Conservation (phyloP, 2,888 invertebrate genomes). For the Sarcophaga rosellei region DNA sequence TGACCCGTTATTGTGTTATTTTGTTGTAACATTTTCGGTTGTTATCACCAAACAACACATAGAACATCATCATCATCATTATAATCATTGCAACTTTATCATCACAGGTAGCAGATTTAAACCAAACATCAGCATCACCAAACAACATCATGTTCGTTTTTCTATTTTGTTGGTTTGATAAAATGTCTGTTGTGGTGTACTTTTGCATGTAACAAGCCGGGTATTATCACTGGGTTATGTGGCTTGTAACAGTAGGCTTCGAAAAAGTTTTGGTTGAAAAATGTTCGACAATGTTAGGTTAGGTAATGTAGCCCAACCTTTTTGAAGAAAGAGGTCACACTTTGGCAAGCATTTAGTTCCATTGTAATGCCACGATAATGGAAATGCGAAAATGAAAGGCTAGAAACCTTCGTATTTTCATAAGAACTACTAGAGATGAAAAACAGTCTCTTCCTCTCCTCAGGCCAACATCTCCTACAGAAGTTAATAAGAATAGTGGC, state of each 20-base stretch:
- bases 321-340: no score
- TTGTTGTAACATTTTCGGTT: slow-evolving; percentile 56
- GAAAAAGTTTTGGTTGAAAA: no score
- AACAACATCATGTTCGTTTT: slow-evolving; percentile 58
- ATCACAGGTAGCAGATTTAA: slow-evolving; percentile 57
- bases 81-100: slow-evolving; percentile 1
- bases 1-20: slow-evolving; percentile 63
- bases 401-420: no score
- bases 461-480: no score
- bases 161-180: not conserved
- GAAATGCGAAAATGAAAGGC: no score
- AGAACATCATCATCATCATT: slow-evolving; percentile 13
- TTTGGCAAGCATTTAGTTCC: no score
- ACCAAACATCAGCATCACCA: slow-evolving; percentile 53
- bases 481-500: no score
- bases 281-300: no score
- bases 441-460: no score
- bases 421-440: no score
- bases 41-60: slow-evolving; percentile 35
- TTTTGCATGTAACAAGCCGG: not conserved
- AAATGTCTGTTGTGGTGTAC: not conserved
- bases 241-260: not conserved
- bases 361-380: no score
- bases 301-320: no score
- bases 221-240: not conserved